Evolutionary conservation across 2,113 vertebrate genomes (phyloP), one percentile per base, ranked within the genome.

Genomic region (Halichoeres trimaculatus): DNA sequence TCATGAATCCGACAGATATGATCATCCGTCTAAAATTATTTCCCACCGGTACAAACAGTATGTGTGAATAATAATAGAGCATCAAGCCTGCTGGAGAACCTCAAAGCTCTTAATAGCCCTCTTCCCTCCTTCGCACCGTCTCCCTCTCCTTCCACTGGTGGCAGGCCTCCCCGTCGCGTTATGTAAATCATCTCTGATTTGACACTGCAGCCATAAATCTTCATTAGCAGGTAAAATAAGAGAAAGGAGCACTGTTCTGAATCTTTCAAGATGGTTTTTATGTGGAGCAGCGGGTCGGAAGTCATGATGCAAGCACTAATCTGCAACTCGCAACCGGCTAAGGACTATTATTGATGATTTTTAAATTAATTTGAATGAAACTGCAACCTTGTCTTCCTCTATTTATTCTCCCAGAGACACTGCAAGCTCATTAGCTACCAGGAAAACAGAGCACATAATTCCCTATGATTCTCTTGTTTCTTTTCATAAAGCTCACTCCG

Each of bases 101-200:
- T 63, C 68, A 75, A 74, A 84, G 48, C 60, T 56, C 60, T 50
- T 78, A 73, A 76, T 62, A 36, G 38, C 54, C 24, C 19, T 48
- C 45, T 19, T 60, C 26, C 65, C 43, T 52, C 65, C 55, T 20
- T 55, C 16, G 4, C 38, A 20, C 23, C 8, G 23, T 70, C 36
- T n/a, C 9, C 3, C 75, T 65, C 52, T 57, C 23, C 19, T 45
- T 70, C 45, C 62, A 43, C 35, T 54, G 47, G 73, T 75, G 74
- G 78, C 80, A 84, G 64, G 51, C 74, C 70, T 45, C 88, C 58
- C 58, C 58, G 24, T 77, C 85, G 79, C 34, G 55, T 81, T 89
- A 89, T 91, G 89, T 87, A 91, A 92, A 92, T 93, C 78, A 85
- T 85, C 71, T 83, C 75, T 88, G 88, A 92, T 93, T 87, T 83